Conservation (phyloP, 2,797 vertebrate genomes). For the Chrosomus eos region DNA sequence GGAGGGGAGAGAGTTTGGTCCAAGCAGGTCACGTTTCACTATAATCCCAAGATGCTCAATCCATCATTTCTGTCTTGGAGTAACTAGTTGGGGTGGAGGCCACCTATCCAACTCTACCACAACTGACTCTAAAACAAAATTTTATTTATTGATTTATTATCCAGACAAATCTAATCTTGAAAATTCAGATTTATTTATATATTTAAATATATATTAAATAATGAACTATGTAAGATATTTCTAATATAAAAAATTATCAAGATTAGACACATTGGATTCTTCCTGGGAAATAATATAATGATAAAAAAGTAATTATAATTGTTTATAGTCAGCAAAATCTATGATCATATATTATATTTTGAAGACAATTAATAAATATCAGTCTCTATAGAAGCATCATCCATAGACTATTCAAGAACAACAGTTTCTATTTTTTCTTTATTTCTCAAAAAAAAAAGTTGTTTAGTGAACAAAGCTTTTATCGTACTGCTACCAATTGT, state of each 20-base stretch:
- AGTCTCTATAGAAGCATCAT: not conserved
- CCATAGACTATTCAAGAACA: not conserved
- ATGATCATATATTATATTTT: too few relatives aligned
- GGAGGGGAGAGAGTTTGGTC: conserved; percentile 18
- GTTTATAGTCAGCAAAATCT: too few relatives aligned
- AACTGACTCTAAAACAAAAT: not conserved
- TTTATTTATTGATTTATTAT: not conserved
- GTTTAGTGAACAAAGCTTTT: not conserved
- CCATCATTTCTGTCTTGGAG: conserved; percentile 1
- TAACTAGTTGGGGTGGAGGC: too few relatives aligned
- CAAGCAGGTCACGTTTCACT: conserved; percentile 21
- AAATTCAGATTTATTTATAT: not conserved
- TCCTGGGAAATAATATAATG: too few relatives aligned
- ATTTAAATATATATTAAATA: too few relatives aligned
- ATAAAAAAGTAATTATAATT: too few relatives aligned
- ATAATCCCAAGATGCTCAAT: conserved; percentile 23
- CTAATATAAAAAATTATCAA: too few relatives aligned
- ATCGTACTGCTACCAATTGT: not conserved
- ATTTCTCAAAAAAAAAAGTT: too few relatives aligned
- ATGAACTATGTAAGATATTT: too few relatives aligned
- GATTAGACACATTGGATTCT: too few relatives aligned
- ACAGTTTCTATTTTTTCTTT: not conserved
- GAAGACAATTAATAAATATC: not conserved
- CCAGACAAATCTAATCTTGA: not conserved
- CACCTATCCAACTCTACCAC: not conserved